Evolutionary conservation across 1,140 invertebrate genomes (phyloP), one percentile per base, ranked within the genome.

Genomic region (Pogonomyrmex barbatus): DNA sequence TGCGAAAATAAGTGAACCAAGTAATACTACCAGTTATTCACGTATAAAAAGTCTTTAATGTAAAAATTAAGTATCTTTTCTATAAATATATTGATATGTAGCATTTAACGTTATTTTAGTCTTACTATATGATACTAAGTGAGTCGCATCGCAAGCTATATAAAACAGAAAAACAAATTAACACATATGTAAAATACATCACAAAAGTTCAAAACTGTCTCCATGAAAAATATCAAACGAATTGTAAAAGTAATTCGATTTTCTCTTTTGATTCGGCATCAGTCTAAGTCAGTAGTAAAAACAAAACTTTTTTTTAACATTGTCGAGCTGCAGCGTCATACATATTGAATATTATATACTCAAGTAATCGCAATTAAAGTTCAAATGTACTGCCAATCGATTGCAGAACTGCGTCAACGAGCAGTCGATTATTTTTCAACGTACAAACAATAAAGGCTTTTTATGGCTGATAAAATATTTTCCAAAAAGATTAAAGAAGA

Each of bases 321-420:
- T 12, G 17, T 75, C 56, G 54, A 50, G 39, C 65, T 42, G 63
- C 30, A 79, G 47, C 9, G 65, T 58, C 12, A 56, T 45, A 39
- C 14, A 63, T 10, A 82, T 73, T 83, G 42, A 24, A 73, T 17
- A 81, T 68, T 42, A 54, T 58, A 47, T 14, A 45, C 24, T 70
- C 77, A 56, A 56, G 36, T 39, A 45, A 33, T 56, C 56, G 50
- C 78, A 65, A 42, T 47, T 54, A 77, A 77, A 77, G 76, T 81
- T 81, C 77, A 70, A 68, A 70, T 30, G 50, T 81, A 45, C 9
- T 56, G 65, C 52, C 47, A 45, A 70, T 42, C 56, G 77, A 79
- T 54, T 60, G 50, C 62, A 68, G 47, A 67, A 39, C n/a, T 12
- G 14, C 12, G n/a, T 24, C n/a, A 52, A n/a, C 24, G 30, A 24